phyloP scores from a whole-genome alignment of 2,888 invertebrate species.

The Metacarcinus magister region DNA sequence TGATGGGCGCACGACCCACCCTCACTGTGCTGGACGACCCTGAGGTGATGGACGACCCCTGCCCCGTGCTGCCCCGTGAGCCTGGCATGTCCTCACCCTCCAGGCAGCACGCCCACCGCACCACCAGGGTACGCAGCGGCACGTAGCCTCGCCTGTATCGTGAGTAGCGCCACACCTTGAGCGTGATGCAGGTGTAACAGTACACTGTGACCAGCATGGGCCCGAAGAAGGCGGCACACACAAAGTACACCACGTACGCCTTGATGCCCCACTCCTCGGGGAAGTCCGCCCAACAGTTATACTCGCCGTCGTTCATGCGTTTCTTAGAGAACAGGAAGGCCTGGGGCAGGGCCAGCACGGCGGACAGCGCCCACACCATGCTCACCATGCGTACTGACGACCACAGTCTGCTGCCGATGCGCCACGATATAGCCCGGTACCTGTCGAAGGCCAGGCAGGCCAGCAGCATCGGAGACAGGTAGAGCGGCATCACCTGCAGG shows the following conservation, averaged over 20 bases:
- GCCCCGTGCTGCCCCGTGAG: background rate
- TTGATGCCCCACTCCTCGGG: constrained; percentile 85
- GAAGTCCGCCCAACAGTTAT: constrained; percentile 88
- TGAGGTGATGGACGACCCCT: background rate
- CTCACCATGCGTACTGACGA: constrained; percentile 86
- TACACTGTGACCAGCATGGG: constrained; percentile 87
- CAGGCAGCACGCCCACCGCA: constrained; percentile 51
- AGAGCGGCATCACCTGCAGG: constrained; percentile 84
- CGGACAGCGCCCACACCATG: constrained; percentile 86
- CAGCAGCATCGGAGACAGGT: constrained; percentile 85
- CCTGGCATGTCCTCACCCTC: background rate
- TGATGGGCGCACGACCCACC: constrained; percentile 53
- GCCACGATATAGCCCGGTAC: constrained; percentile 88
- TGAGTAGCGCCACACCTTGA: constrained; percentile 87
- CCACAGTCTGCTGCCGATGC: constrained; percentile 85
- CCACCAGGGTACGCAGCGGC: constrained; percentile 46
- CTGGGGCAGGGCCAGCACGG: constrained; percentile 88
- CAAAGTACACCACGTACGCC: constrained; percentile 88
- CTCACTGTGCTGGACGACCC: constrained; percentile 55
- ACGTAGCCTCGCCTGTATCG: constrained; percentile 68
- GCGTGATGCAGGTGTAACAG: constrained; percentile 87
- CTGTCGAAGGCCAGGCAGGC: constrained; percentile 88
- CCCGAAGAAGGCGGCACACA: constrained; percentile 87
- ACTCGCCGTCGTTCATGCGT: constrained; percentile 80
- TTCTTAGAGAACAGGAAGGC: constrained; percentile 84